Evolutionary conservation across 2,797 vertebrate species (phyloP).

Genomic region (Lateolabrax maculatus): DNA sequence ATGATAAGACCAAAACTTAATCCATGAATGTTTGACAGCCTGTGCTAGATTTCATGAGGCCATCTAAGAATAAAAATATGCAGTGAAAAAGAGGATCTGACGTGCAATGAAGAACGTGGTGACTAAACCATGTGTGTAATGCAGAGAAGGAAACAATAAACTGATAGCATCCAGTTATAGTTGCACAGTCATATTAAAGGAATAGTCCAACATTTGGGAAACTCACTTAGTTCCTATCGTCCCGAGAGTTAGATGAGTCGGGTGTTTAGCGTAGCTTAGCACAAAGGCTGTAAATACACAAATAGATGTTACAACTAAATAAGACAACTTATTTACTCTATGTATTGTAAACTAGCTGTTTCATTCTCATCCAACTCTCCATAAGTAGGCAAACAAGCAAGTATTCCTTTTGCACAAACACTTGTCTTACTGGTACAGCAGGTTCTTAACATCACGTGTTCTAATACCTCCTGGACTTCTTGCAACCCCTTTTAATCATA

Average conservation of each 20-base stretch:
- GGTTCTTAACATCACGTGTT: too few species aligned
- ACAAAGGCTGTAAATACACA: neutral
- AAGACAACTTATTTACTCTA: neutral
- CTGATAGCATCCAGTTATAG: neutral
- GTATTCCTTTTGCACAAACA: neutral
- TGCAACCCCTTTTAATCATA: neutral
- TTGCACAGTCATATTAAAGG: neutral
- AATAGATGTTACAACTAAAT: neutral
- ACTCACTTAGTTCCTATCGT: neutral
- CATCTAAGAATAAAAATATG: neutral
- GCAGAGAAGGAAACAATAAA: neutral
- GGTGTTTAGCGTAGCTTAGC: neutral
- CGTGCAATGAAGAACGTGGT: neutral
- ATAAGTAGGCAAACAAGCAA: neutral
- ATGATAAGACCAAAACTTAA: slow-evolving; percentile 32
- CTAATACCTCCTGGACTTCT: too few species aligned
- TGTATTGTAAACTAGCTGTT: neutral
- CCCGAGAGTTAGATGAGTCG: neutral
- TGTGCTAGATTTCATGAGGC: slow-evolving; percentile 10
- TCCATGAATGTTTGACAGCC: slow-evolving; percentile 28
- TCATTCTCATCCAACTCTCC: neutral
- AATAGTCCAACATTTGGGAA: neutral
- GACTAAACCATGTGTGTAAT: neutral
- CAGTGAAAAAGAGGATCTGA: neutral
- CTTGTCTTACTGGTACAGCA: neutral